Evolutionary conservation across 2,888 invertebrate genomes (phyloP).

Genomic region (Tachina grossa): DNA sequence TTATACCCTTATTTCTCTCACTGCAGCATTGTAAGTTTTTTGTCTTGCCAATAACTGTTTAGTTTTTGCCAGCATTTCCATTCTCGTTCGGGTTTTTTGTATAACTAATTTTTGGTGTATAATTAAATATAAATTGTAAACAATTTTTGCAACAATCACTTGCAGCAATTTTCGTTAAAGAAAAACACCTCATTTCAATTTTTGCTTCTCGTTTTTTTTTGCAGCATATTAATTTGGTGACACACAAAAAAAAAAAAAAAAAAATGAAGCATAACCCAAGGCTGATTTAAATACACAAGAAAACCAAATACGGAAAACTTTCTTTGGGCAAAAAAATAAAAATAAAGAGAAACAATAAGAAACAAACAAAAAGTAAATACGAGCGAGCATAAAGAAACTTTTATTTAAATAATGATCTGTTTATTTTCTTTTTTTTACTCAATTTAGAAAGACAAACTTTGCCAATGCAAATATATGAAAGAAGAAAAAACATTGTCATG

Average conservation of each 20-base stretch:
- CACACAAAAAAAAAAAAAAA: slow-evolving; percentile 29
- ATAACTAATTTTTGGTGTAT: slow-evolving; percentile 78
- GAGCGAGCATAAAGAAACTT: slow-evolving; percentile 12
- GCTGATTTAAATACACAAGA: slow-evolving; percentile 70
- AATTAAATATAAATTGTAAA: slow-evolving; percentile 80
- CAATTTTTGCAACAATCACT: slow-evolving; percentile 68
- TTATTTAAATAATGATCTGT: slow-evolving; percentile 54
- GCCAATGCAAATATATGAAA: not conserved
- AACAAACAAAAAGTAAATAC: slow-evolving; percentile 7
- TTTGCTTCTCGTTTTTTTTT: not conserved
- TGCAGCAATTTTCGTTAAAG: slow-evolving; percentile 42
- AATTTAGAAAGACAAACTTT: slow-evolving; percentile 21
- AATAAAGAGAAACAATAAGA: slow-evolving; percentile 16
- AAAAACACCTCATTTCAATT: slow-evolving; percentile 40
- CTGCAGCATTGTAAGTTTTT: slow-evolving; percentile 5
- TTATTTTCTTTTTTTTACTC: slow-evolving; percentile 23
- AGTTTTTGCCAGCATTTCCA: slow-evolving; percentile 2
- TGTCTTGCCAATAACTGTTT: not conserved
- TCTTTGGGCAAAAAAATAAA: not conserved
- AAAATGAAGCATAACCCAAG: slow-evolving; percentile 17
- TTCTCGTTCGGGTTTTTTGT: slow-evolving; percentile 46
- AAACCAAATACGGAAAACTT: slow-evolving; percentile 67
- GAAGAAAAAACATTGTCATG: slow-evolving; percentile 15
- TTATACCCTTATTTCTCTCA: not conserved
- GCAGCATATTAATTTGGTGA: slow-evolving; percentile 20